Percentiles rank a stretch among this genome's conserved stretches.
These are phyloP conservation scores for Syngnathus typhle DNA, from an alignment of 2,113 vertebrate species.

Conservation along the genomic window DNA sequence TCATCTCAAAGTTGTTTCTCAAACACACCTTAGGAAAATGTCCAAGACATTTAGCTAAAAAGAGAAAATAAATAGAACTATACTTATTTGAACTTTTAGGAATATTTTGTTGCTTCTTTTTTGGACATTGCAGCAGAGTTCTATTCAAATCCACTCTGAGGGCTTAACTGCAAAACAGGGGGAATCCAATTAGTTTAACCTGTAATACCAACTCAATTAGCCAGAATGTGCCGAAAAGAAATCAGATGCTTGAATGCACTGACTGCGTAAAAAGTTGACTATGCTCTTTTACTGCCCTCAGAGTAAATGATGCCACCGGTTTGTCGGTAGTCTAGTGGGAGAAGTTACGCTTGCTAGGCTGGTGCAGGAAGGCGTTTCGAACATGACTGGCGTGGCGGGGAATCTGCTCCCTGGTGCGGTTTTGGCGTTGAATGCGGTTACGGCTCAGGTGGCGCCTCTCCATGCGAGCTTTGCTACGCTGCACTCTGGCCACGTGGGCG, in stretches of 20 bases:
- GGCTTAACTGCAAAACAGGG: slow-evolving; percentile 18
- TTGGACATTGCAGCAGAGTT: slow-evolving; percentile 29
- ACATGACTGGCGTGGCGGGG: slow-evolving; percentile 64
- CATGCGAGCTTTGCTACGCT: slow-evolving; percentile 79
- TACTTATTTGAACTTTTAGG: slow-evolving; percentile 31
- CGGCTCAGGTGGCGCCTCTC: slow-evolving; percentile 81
- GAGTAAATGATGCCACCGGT: slow-evolving; percentile 49
- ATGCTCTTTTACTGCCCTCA: slow-evolving; percentile 56
- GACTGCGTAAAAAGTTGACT: slow-evolving; percentile 26
- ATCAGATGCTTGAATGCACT: slow-evolving; percentile 9
- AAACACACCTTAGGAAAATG: slow-evolving; percentile 19
- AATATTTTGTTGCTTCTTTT: slow-evolving; percentile 38
- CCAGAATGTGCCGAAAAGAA: slow-evolving; percentile 23
- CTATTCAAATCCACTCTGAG: slow-evolving; percentile 35
- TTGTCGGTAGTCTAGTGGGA: slow-evolving; percentile 76
- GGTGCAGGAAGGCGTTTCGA: slow-evolving; percentile 84
- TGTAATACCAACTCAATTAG: slow-evolving; percentile 1
- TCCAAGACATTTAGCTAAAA: slow-evolving; percentile 4
- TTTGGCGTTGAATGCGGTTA: slow-evolving; percentile 88
- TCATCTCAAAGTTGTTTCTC: slow-evolving; percentile 4
- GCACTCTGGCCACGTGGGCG: slow-evolving; percentile 79
- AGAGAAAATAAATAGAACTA: slow-evolving; percentile 23
- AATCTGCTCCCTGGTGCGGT: slow-evolving; percentile 81
- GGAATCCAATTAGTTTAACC: not conserved
- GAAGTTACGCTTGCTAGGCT: slow-evolving; percentile 89